Evolutionary conservation across 2,113 vertebrate species (phyloP).

Genomic region (Zosterops japonicus): DNA sequence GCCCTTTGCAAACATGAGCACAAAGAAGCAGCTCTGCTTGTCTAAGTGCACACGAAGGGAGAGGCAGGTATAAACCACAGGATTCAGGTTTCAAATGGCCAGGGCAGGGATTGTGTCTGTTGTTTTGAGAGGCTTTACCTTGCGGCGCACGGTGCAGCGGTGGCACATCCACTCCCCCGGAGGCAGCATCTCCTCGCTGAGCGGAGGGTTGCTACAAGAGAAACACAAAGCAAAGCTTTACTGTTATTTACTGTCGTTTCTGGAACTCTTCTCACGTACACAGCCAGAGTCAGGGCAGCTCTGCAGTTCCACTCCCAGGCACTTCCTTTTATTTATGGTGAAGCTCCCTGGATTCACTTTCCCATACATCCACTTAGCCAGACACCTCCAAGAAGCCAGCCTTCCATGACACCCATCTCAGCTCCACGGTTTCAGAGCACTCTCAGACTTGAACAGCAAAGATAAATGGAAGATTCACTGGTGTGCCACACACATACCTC

Average conservation of each 20-base stretch:
- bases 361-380: not conserved
- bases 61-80: not conserved
- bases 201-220: conserved; percentile 88
- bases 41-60: not conserved
- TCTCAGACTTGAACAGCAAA: not conserved
- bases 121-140: conserved; percentile 77
- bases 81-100: not conserved
- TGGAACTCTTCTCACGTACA: not conserved
- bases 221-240: conserved; percentile 30
- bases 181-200: conserved; percentile 98
- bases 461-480: not conserved
- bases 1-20: not conserved
- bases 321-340: not conserved
- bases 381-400: not conserved
- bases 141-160: conserved; percentile 93
- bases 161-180: conserved; percentile 99
- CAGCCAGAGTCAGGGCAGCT: not conserved
- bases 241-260: conserved; percentile 19
- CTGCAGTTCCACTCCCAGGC: not conserved
- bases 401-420: not conserved
- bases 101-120: not conserved
- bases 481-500: not conserved
- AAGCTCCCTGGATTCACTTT: not conserved
- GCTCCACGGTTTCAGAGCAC: not conserved
- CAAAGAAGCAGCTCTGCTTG: not conserved